Evolutionary conservation across 2,888 invertebrate species (phyloP), one percentile per base, ranked within the genome.

Genomic region (Sinodicranocentrus sp.): DNA sequence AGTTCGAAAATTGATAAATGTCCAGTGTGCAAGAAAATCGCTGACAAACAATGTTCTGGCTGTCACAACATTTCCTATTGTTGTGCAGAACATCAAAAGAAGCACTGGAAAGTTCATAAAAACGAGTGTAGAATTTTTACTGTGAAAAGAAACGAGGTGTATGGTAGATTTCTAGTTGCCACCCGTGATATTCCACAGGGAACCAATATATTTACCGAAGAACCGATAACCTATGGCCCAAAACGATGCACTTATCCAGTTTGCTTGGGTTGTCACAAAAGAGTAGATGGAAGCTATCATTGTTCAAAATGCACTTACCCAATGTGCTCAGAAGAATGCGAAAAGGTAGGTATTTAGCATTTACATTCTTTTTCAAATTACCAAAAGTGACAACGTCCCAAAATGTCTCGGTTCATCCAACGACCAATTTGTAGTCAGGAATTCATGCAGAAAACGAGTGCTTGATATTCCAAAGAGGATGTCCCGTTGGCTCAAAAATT

Each of bases 41-140:
- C 95, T 0, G 91, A 91, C 71, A 94, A 94, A 89, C 94, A 94
- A 89, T 96, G 96, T 90, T 93, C 94, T 0, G 94, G 94, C 71
- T 96, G 96, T 90, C 94, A 94, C 86, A 91, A 90, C 52, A 93
- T 93, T 0, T 93, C 93, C 90, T 96, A 96, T 91, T 96, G 96
- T 90, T 92, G 92, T 52, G 92, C 92, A 39, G 94, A 95, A 28
- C 96, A 96, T 88, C 96, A 96, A 90, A 95, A 94, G 89, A 90
- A 92, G 80, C 94, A 95, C 90, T 96, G 96, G 96, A 95, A 94
- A 89, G 28, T 43, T 23, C 96, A 96, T 90, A 94, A 94, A 90
- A 90, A 90, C 63, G 89, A 91, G 17, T 96, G 96, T 90, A 92
- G 91, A 68, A 93, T 94, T 0, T 94, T 68, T 39, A 44, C 52